Evolutionary conservation across 2,888 invertebrate species (phyloP).

Genomic region (Meiosimyza decipiens): DNA sequence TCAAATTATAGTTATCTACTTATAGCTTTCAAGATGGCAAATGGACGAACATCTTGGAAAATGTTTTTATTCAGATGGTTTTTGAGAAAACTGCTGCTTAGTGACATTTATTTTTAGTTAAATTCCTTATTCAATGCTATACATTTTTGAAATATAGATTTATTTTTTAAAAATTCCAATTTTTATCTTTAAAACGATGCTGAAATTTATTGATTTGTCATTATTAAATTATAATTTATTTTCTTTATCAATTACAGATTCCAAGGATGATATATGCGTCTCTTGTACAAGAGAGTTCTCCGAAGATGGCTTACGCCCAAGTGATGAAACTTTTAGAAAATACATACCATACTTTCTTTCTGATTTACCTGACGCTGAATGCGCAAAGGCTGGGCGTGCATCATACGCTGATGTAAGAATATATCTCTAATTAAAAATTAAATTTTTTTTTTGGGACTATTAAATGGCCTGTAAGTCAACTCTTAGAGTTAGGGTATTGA

Average conservation of each 20-base stretch:
- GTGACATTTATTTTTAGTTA: too few species aligned
- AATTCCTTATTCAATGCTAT: too few species aligned
- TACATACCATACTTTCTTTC: constrained; percentile 79
- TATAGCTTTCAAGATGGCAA: too few species aligned
- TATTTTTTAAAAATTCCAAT: too few species aligned
- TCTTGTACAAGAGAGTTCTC: constrained; percentile 68
- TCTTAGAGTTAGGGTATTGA: too few species aligned
- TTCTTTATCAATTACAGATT: constrained; percentile 47
- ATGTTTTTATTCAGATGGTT: too few species aligned
- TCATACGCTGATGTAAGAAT: constrained; percentile 74
- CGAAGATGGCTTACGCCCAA: constrained; percentile 71
- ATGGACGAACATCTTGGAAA: too few species aligned
- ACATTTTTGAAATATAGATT: too few species aligned
- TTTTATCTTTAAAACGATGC: too few species aligned
- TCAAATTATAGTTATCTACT: too few species aligned
- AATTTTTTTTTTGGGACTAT: not conserved
- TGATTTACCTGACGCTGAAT: constrained; percentile 69
- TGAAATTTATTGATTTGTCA: not conserved
- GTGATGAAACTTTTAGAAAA: constrained; percentile 71
- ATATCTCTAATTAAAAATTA: not conserved
- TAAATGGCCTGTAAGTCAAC: too few species aligned
- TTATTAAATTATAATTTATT: not conserved
- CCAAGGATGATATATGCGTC: constrained; percentile 65
- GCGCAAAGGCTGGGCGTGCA: constrained; percentile 83
- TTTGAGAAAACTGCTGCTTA: too few species aligned